Base-by-base conservation (phyloP, 2,113 vertebrate species). In the Austrofundulus limnaeus region DNA sequence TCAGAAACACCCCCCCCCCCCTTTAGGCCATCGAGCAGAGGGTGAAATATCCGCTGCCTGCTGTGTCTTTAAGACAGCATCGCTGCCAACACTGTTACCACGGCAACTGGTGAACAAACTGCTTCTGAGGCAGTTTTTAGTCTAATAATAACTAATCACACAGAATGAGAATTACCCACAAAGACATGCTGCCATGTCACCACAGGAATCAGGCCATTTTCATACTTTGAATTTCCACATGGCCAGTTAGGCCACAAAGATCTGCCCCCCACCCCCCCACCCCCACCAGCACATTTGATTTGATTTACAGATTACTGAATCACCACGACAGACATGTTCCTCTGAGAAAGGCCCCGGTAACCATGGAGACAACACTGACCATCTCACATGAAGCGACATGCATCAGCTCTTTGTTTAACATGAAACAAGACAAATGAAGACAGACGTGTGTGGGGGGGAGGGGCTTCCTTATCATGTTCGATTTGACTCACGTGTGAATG, bases 81-180 rank as follows among this genome's bases (percentile, higher is more conserved):
- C 68, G 66, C 88, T 91, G 87, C 88, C 91, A 89, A 92, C 90
- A 88, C 89, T 93, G 95, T 96, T 95, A 90, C 95, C 93, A 94
- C 88, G 94, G 93, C 90, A 95, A 96, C 94, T 83, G 72, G 88
- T 92, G 93, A 92, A 93, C 91, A 93, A 93, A 93, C 92, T 91
- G 91, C 91, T 94, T 94, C 90, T 85, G 85, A 91, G 90, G 88
- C 87, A 87, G 85, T 90, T 91, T 92, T 74, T 76, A 91, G 90
- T 93, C 94, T 95, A 96, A 95, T 94, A 95, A 96, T 95, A 95
- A 92, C 92, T 90, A 88, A 94, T 94, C 86, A 77, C 88, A 67
- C 85, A 89, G 89, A 93, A 89, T 82, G 81, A 91, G 92, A 92
- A 92, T 77, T 77, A 61, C 57, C 76, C 72, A 78, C 81, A 88